phyloP scores from a whole-genome alignment of 30 jellyfish, hydroid and myxozoan genomes.

The Turritopsis dohrnii region DNA sequence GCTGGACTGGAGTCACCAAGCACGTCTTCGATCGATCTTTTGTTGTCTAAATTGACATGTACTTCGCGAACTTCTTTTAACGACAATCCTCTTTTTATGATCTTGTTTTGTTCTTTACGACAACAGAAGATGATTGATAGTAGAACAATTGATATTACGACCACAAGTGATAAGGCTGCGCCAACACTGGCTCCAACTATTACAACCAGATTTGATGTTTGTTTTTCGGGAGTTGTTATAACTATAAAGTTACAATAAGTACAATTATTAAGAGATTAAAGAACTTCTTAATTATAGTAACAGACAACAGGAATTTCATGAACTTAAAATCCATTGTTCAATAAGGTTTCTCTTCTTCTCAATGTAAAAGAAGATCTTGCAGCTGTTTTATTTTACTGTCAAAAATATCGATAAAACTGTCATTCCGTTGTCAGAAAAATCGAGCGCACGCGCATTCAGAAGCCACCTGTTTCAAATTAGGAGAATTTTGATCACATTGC shows the following conservation, averaged over 20 bases:
- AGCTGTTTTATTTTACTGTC: no score
- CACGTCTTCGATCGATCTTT: background rate
- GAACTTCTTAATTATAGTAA: no score
- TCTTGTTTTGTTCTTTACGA: background rate
- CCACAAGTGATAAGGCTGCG: background rate
- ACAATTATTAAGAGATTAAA: no score
- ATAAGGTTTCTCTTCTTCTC: no score
- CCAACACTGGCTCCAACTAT: background rate
- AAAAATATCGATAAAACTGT: no score
- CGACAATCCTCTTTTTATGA: background rate
- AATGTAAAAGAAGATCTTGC: no score
- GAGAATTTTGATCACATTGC: no score
- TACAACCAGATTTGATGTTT: background rate
- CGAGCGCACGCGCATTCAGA: no score
- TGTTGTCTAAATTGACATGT: background rate
- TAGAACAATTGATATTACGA: background rate
- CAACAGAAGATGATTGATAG: background rate
- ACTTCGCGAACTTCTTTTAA: constrained; percentile 9
- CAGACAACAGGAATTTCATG: no score
- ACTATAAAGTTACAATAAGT: background rate
- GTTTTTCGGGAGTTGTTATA: background rate
- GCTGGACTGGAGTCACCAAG: constrained; percentile 11
- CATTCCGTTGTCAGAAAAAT: no score
- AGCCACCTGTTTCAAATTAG: no score
- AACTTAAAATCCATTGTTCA: no score